Evolutionary conservation across 2,113 vertebrate genomes (phyloP).

Genomic region (Semnornis frantzii): DNA sequence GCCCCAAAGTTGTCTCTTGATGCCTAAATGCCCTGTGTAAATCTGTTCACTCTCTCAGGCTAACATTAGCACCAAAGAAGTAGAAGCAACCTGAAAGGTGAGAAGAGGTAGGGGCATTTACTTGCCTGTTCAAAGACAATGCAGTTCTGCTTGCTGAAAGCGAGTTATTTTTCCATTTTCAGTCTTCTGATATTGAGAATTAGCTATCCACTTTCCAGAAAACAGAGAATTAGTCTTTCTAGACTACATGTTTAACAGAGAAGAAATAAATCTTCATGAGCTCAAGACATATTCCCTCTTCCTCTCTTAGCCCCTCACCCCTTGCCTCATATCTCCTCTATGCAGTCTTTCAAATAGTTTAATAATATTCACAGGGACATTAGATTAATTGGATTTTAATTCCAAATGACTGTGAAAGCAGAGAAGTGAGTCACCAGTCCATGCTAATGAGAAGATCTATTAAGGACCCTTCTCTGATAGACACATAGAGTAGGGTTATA

Average conservation of each 20-base stretch:
- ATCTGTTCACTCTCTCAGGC: not conserved
- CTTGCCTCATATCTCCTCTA: conserved; percentile 71
- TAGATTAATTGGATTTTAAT: conserved; percentile 90
- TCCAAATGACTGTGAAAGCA: conserved; percentile 84
- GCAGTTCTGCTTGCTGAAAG: not conserved
- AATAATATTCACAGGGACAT: conserved; percentile 83
- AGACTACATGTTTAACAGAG: conserved; percentile 40
- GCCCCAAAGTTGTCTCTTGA: accelerated
- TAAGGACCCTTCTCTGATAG: conserved; percentile 87
- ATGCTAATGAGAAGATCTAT: conserved; percentile 94
- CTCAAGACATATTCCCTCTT: conserved; percentile 59
- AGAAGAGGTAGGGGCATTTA: not conserved
- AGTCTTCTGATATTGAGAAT: conserved; percentile 19
- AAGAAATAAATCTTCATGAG: conserved; percentile 65
- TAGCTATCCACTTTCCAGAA: conserved; percentile 33
- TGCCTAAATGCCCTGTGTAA: not conserved
- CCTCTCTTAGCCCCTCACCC: conserved; percentile 63
- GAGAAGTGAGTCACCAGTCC: conserved; percentile 91
- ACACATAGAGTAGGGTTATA: conserved; percentile 84
- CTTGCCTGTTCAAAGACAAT: not conserved
- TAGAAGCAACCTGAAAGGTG: not conserved
- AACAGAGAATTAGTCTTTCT: conserved; percentile 45
- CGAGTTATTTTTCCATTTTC: not conserved
- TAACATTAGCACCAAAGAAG: not conserved
- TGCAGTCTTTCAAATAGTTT: conserved; percentile 83